Percentiles rank a stretch among this genome's conserved stretches.
These are phyloP conservation scores for Drosophila quadrilineata DNA, from an alignment of 1,140 invertebrate genomes.

Conservation along the genomic window DNA sequence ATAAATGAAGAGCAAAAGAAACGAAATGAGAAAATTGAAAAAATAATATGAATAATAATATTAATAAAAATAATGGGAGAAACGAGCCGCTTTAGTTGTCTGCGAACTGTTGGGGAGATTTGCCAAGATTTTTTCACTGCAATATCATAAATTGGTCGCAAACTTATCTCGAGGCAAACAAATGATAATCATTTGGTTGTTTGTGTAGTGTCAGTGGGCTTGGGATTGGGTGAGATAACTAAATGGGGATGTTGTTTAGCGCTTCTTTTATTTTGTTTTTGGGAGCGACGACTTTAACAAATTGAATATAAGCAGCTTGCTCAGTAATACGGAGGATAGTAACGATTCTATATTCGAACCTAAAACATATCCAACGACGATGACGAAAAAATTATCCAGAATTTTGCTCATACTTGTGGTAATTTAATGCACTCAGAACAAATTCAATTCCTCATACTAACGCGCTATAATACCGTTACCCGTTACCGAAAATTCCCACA, in stretches of 20 bases:
- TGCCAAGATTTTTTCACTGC: slow-evolving; percentile 43
- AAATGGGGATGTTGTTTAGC: slow-evolving; percentile 11
- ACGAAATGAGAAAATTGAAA: neutral
- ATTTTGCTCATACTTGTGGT: slow-evolving; percentile 65
- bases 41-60: slow-evolving; percentile 12
- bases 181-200: slow-evolving; percentile 55
- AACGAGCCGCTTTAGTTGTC: too few relatives aligned
- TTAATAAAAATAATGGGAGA: slow-evolving; percentile 5
- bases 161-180: slow-evolving; percentile 61
- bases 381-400: slow-evolving; percentile 66
- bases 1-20: slow-evolving; percentile 3
- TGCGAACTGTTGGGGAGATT: too few relatives aligned
- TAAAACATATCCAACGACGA: slow-evolving; percentile 58
- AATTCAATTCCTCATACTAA: neutral
- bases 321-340: slow-evolving; percentile 47
- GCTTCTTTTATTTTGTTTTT: too few relatives aligned
- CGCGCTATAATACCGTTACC: slow-evolving; percentile 1
- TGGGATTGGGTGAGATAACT: slow-evolving; percentile 35
- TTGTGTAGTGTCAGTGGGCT: slow-evolving; percentile 52
- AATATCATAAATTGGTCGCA: slow-evolving; percentile 71
- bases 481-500: too few relatives aligned
- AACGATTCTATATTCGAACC: slow-evolving; percentile 67
- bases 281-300: too few relatives aligned
- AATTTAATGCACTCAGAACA: slow-evolving; percentile 51
- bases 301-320: slow-evolving; percentile 48